These are phyloP conservation scores for Aphelenchoides besseyi DNA, from an alignment of 1,140 invertebrate species.

Conservation along the genomic window DNA sequence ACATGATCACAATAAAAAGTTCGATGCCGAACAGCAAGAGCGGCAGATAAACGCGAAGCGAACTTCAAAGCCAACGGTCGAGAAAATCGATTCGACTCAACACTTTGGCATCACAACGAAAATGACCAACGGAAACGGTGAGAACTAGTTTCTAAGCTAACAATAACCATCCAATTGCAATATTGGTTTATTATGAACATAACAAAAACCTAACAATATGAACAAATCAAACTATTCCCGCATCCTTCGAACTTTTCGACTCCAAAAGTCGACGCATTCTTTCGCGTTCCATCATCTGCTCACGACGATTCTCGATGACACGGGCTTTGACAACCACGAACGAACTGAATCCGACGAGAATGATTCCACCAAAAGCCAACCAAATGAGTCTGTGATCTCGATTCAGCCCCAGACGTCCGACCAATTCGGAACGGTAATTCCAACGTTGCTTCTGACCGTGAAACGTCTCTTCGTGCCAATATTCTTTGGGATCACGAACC, in stretches of 20 bases:
- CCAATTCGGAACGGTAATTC: slow-evolving; percentile 34
- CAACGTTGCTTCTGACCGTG: slow-evolving; percentile 25
- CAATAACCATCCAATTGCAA: neutral
- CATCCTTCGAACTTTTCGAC: neutral
- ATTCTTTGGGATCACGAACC: neutral
- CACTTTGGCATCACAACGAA: too few relatives aligned
- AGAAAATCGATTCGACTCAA: neutral
- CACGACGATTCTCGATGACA: slow-evolving; percentile 32
- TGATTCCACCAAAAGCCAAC: slow-evolving; percentile 30
- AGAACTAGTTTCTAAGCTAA: too few relatives aligned
- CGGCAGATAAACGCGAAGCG: too few relatives aligned
- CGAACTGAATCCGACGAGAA: slow-evolving; percentile 23
- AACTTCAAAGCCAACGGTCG: too few relatives aligned
- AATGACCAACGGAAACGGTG: too few relatives aligned
- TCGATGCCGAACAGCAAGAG: too few relatives aligned
- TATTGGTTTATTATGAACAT: neutral
- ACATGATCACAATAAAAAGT: neutral
- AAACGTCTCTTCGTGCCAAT: slow-evolving; percentile 27
- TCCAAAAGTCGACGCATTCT: slow-evolving; percentile 4
- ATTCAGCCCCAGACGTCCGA: slow-evolving; percentile 22
- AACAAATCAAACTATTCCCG: neutral
- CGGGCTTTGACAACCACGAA: slow-evolving; percentile 31
- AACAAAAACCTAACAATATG: neutral
- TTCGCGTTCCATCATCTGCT: slow-evolving; percentile 35
- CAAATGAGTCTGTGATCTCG: slow-evolving; percentile 26